phyloP scores from a whole-genome alignment of 2,113 vertebrate species.

The Strix aluco region DNA sequence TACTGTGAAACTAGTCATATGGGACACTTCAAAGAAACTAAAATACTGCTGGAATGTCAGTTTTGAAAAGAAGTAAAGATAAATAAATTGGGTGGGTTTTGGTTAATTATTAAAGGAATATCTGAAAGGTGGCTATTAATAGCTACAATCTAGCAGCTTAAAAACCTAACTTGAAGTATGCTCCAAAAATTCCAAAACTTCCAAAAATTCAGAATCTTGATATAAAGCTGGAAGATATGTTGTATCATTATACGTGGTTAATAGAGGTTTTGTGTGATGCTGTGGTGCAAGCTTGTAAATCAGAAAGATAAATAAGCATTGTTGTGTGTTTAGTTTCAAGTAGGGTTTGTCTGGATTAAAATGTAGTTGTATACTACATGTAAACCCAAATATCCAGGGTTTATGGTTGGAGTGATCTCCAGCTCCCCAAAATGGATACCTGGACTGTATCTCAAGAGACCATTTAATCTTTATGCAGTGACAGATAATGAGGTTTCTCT shows the following conservation, averaged over 20 bases:
- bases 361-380: neutral
- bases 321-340: neutral
- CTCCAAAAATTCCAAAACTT: too few relatives aligned
- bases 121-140: neutral
- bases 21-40: neutral
- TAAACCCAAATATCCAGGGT: neutral
- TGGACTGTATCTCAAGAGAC: neutral
- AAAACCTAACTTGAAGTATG: neutral
- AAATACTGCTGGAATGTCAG: neutral
- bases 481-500: neutral
- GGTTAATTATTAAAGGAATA: neutral
- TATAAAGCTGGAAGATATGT: neutral
- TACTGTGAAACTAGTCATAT: neutral
- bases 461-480: neutral
- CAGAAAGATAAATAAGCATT: neutral
- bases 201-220: neutral
- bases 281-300: neutral
- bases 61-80: neutral
- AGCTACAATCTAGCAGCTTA: neutral
- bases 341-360: neutral
- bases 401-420: neutral
- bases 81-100: neutral
- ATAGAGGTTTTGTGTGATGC: neutral
- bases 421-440: neutral
- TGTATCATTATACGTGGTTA: neutral